phyloP scores from a whole-genome alignment of 2,888 invertebrate genomes.

The Artemia sp. region DNA sequence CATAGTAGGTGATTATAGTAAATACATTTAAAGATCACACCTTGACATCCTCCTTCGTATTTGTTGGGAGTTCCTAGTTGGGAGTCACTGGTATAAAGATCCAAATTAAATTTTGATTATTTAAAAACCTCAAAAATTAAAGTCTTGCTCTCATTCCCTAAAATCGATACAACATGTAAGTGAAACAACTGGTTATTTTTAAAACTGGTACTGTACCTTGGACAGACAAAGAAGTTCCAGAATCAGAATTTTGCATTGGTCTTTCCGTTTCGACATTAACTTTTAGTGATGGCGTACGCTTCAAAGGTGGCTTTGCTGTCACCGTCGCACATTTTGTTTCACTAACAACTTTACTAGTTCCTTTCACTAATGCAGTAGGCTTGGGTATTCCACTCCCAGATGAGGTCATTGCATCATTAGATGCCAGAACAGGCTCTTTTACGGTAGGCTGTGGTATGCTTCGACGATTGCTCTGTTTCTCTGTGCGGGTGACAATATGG shows the following conservation, averaged over 20 bases:
- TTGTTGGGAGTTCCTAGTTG: background rate
- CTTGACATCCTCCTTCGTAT: background rate
- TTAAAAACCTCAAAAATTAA: no score
- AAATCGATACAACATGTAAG: no score
- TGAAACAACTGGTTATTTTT: no score
- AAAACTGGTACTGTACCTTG: background rate
- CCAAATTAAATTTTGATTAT: no score
- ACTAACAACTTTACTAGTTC: constrained; percentile 48
- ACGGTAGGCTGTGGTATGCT: constrained; percentile 23
- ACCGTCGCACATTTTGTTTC: background rate
- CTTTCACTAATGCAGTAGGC: constrained; percentile 79
- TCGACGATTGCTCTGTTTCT: constrained; percentile 30
- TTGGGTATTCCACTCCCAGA: constrained; percentile 60
- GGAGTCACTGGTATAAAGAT: background rate
- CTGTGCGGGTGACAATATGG: constrained; percentile 23
- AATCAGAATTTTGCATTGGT: background rate
- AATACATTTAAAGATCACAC: background rate
- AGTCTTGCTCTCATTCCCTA: no score
- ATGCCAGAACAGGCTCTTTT: constrained; percentile 27
- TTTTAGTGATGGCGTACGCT: constrained; percentile 16
- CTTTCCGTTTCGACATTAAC: constrained; percentile 18
- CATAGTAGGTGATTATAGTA: background rate
- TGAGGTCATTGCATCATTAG: constrained; percentile 24
- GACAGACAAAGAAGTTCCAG: constrained; percentile 2
- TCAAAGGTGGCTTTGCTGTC: constrained; percentile 19